A percentile compares a stretch with the other conserved stretches of the same genome.
These are phyloP conservation scores for Falco berigora DNA, from an alignment of 2,797 vertebrate species.

Conservation along the genomic window DNA sequence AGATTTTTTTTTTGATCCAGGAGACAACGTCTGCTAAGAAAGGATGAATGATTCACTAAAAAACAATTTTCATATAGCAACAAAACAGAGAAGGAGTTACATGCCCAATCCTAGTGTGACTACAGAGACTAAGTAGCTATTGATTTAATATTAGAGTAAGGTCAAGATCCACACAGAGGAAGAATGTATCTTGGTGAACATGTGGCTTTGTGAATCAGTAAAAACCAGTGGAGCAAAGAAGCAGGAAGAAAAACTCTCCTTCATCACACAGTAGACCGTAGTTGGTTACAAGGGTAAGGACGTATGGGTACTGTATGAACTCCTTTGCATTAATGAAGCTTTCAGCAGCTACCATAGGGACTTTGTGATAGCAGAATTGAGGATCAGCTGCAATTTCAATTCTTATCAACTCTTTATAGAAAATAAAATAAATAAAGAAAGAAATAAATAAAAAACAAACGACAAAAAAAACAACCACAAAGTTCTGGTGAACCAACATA, in stretches of 20 bases:
- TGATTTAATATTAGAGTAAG: not conserved
- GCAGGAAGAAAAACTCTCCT: not conserved
- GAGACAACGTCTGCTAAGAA: not conserved
- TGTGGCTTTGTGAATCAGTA: not conserved
- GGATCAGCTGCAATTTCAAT: not conserved
- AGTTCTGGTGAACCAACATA: not conserved
- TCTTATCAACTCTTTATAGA: not conserved
- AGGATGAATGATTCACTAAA: not conserved
- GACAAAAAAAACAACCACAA: not conserved
- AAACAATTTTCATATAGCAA: not conserved
- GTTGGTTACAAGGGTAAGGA: not conserved
- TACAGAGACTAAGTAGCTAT: not conserved
- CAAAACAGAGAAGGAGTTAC: not conserved
- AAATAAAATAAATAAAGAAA: not conserved
- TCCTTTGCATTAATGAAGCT: not conserved
- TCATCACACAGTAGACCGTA: not conserved
- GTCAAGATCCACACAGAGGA: not conserved
- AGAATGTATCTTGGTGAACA: not conserved
- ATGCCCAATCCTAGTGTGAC: not conserved
- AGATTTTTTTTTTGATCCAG: not conserved
- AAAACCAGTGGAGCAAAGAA: not conserved
- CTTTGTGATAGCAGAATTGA: not conserved
- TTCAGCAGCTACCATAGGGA: not conserved
- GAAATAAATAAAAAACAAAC: too few relatives aligned
- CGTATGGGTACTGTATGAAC: not conserved